A percentile compares a stretch with the other conserved stretches of the same genome.
These are phyloP conservation scores for Enteromius anoplus DNA, from an alignment of 2,797 vertebrate genomes.

Conservation along the genomic window DNA sequence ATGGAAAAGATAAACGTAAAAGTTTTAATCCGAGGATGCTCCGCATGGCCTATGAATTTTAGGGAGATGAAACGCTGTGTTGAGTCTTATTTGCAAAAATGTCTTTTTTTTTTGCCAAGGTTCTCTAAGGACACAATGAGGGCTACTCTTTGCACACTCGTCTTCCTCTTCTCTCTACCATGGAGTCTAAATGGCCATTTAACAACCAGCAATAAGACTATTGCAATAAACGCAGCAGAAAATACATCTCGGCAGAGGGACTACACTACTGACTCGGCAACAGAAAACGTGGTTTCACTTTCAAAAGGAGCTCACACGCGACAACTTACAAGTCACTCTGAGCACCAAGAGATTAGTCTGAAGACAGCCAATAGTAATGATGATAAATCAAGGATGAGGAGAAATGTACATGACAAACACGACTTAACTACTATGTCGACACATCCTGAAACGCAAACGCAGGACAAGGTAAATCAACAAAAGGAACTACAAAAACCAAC, in stretches of 20 bases:
- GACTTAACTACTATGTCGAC: neutral
- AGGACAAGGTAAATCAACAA: neutral
- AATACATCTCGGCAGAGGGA: neutral
- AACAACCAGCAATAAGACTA: conserved; percentile 30
- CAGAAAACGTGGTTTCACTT: conserved; percentile 23
- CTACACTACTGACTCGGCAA: neutral
- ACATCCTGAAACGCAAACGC: neutral
- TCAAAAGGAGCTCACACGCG: neutral
- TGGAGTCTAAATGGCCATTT: conserved; percentile 43
- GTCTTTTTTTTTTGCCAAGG: neutral
- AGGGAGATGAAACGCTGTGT: neutral
- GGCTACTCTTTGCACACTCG: conserved; percentile 25
- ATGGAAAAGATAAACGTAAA: neutral
- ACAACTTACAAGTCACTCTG: neutral
- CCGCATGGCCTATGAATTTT: neutral
- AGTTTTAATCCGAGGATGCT: neutral
- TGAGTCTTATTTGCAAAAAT: conserved; percentile 16
- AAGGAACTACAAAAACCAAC: conserved; percentile 6
- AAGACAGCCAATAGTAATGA: neutral
- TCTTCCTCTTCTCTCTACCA: conserved; percentile 59
- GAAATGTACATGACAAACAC: neutral
- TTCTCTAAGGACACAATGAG: conserved; percentile 37
- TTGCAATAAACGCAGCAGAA: neutral
- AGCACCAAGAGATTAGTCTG: neutral
- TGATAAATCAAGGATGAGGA: neutral